Evolutionary conservation across 2,113 vertebrate species (phyloP).

Genomic region (Thryonomys swinderianus): DNA sequence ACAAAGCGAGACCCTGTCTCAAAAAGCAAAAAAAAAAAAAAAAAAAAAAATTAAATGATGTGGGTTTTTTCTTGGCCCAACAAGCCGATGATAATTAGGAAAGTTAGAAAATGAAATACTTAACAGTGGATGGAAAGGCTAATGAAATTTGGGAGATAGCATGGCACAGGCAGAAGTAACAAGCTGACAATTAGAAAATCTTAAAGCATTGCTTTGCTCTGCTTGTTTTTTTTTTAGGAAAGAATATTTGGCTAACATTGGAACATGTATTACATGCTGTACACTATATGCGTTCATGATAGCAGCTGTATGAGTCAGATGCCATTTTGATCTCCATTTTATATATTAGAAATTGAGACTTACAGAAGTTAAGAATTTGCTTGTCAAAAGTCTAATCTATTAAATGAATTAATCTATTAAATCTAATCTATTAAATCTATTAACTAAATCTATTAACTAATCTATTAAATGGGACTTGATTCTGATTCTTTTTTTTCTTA

Average conservation of each 20-base stretch:
- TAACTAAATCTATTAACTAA: too few species aligned
- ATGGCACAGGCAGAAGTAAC: neutral
- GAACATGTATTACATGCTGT: neutral
- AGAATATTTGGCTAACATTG: neutral
- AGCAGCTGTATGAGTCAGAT: neutral
- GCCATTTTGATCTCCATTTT: neutral
- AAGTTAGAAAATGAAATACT: constrained; percentile 13
- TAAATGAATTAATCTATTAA: constrained; percentile 18
- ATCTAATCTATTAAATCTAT: neutral
- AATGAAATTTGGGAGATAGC: constrained; percentile 2
- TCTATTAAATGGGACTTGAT: neutral
- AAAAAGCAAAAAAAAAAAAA: too few species aligned
- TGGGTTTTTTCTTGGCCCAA: constrained; percentile 6
- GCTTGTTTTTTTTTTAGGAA: constrained; percentile 28
- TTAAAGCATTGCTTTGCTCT: neutral
- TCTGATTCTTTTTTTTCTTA: neutral
- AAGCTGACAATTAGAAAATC: neutral
- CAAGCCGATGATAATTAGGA: neutral
- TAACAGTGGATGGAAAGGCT: neutral
- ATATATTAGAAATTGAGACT: neutral
- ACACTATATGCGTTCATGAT: neutral
- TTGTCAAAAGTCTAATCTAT: neutral
- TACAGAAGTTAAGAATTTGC: neutral
- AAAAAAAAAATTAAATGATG: too few species aligned
- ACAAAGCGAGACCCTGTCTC: too few species aligned